These are phyloP conservation scores for Gordius sp. DNA, from an alignment of 2,888 invertebrate genomes.

Conservation along the genomic window DNA sequence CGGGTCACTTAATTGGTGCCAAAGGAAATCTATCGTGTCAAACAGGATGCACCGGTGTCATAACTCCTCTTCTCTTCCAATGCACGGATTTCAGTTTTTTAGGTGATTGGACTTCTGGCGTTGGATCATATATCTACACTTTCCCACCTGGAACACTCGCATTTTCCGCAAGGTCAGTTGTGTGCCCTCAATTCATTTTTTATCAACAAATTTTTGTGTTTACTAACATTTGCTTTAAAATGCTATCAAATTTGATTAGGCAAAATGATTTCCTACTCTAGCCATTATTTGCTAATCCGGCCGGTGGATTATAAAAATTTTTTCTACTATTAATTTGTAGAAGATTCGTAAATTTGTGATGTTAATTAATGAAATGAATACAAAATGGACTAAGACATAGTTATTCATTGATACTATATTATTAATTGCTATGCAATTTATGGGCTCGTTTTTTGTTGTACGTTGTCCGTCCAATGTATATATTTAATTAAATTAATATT, in stretches of 20 bases:
- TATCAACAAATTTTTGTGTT: background rate
- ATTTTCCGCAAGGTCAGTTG: background rate
- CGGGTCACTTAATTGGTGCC: background rate
- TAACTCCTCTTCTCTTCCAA: background rate
- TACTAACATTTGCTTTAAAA: background rate
- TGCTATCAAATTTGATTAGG: background rate
- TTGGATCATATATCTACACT: background rate
- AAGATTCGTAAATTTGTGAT: no score
- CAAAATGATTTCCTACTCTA: background rate
- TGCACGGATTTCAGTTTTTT: constrained; percentile 7
- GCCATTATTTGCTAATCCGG: no score
- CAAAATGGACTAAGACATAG: no score
- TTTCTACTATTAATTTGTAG: no score
- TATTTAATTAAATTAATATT: no score
- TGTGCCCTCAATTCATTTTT: background rate
- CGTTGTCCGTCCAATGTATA: no score
- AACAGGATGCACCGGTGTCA: background rate
- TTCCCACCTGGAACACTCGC: background rate
- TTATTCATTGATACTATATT: no score
- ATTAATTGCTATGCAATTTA: no score
- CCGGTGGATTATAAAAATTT: no score
- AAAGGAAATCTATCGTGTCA: background rate
- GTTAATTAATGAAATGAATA: no score
- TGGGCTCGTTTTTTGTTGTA: no score
- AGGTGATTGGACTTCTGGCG: background rate